A percentile compares a stretch with the other conserved stretches of the same genome.
Evolutionary conservation across 2,113 vertebrate species (phyloP).

Genomic region (Regulus satrapa): DNA sequence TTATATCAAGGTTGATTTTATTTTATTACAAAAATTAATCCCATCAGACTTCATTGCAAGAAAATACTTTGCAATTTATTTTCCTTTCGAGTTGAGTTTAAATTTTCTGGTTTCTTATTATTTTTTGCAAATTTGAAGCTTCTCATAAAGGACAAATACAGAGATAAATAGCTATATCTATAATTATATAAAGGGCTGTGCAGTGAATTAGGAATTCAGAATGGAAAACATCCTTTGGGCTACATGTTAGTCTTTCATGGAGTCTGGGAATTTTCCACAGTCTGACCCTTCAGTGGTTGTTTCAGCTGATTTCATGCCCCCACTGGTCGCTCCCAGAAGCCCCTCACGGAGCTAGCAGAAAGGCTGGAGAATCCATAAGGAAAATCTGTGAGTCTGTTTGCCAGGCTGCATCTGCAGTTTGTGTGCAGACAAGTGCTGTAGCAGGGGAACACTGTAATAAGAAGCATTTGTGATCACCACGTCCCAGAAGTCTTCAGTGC

Average conservation of each 20-base stretch:
- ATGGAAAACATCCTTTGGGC: background rate
- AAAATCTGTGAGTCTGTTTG: background rate
- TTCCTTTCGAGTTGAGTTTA: background rate
- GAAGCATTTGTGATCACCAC: background rate
- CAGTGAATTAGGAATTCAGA: background rate
- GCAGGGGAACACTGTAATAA: background rate
- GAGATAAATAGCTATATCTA: background rate
- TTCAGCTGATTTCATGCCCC: background rate
- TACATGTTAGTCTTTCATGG: fast-evolving
- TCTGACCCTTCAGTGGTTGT: background rate
- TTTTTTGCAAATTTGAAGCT: background rate
- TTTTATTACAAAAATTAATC: background rate
- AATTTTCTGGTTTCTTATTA: background rate
- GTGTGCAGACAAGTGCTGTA: background rate
- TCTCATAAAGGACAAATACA: background rate
- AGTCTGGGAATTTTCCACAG: background rate
- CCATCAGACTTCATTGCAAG: background rate
- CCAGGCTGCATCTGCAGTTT: background rate
- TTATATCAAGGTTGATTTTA: background rate
- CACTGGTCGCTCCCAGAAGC: background rate
- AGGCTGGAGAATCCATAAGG: background rate
- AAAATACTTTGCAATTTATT: background rate
- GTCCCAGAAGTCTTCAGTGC: background rate
- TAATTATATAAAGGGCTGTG: background rate
- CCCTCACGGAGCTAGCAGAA: background rate